A percentile compares a stretch with the other conserved stretches of the same genome.
phyloP scores from a whole-genome alignment of 2,113 vertebrate species.

The Microtus pennsylvanicus region DNA sequence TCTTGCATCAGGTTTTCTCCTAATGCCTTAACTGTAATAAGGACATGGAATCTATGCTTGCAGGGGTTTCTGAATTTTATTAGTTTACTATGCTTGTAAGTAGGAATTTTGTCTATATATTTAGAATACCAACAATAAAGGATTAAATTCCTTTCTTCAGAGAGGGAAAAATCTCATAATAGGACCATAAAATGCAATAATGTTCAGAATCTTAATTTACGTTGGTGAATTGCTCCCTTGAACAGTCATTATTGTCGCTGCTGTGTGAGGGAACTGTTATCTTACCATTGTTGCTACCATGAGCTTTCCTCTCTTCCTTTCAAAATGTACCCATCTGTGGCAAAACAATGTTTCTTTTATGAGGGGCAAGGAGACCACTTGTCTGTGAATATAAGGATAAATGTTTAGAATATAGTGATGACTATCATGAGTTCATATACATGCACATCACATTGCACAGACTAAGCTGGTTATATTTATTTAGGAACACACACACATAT shows the following conservation, averaged over 20 bases:
- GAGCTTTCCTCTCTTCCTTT: not conserved
- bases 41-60: not conserved
- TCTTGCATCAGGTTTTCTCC: not conserved
- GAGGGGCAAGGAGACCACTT: not conserved
- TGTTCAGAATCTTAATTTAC: not conserved
- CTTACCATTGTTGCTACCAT: not conserved
- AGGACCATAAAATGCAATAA: constrained; percentile 8
- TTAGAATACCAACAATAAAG: not conserved
- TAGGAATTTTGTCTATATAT: not conserved
- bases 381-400: not conserved
- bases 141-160: not conserved
- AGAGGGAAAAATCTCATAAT: constrained; percentile 32
- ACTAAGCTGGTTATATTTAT: not conserved
- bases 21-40: not conserved
- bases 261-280: not conserved
- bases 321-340: not conserved
- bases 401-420: not conserved
- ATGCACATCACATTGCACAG: not conserved
- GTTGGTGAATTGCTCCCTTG: not conserved
- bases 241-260: not conserved
- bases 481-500: not conserved
- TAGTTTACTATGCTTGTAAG: not conserved
- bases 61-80: not conserved
- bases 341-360: not conserved
- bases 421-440: not conserved